Percentiles rank a stretch among this genome's conserved stretches.
Evolutionary conservation across 2,888 invertebrate species (phyloP).

Genomic region (Andrena fulva): DNA sequence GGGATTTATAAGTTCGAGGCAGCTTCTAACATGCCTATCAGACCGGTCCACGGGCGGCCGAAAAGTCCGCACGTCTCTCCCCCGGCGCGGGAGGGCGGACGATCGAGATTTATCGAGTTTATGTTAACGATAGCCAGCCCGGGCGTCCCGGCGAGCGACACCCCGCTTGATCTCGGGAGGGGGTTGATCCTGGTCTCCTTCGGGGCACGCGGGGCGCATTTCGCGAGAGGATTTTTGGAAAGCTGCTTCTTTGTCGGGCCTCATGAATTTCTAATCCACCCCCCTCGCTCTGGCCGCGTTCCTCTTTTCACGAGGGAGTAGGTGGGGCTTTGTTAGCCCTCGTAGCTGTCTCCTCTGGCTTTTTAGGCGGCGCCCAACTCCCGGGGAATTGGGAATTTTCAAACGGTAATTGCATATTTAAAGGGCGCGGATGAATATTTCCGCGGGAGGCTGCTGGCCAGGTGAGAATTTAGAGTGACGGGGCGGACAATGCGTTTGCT

Average conservation of each 20-base stretch:
- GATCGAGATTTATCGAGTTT: constrained; percentile 68
- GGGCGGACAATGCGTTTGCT: not conserved
- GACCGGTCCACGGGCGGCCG: constrained; percentile 26
- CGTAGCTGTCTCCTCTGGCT: constrained; percentile 19
- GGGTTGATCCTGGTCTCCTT: constrained; percentile 27
- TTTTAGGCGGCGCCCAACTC: constrained; percentile 32
- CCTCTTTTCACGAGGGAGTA: constrained; percentile 38
- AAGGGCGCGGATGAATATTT: constrained; percentile 52
- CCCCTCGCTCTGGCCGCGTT: constrained; percentile 24
- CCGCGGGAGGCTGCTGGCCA: not conserved
- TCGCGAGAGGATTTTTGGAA: constrained; percentile 56
- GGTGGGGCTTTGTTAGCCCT: constrained; percentile 38
- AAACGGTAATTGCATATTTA: constrained; percentile 61
- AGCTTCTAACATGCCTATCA: constrained; percentile 12
- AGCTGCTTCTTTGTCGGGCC: constrained; percentile 50
- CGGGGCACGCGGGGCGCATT: constrained; percentile 6
- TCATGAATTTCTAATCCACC: constrained; percentile 60
- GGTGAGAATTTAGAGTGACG: not conserved
- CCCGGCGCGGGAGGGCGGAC: constrained; percentile 44
- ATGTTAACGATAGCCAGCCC: constrained; percentile 58
- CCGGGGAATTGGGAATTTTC: constrained; percentile 53
- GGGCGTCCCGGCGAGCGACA: constrained; percentile 27
- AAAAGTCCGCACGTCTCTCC: not conserved
- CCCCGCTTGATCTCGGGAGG: constrained; percentile 42
- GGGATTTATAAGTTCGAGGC: constrained; percentile 60